Conservation (phyloP, 1,140 invertebrate species). For the Campoletis sonorensis region DNA sequence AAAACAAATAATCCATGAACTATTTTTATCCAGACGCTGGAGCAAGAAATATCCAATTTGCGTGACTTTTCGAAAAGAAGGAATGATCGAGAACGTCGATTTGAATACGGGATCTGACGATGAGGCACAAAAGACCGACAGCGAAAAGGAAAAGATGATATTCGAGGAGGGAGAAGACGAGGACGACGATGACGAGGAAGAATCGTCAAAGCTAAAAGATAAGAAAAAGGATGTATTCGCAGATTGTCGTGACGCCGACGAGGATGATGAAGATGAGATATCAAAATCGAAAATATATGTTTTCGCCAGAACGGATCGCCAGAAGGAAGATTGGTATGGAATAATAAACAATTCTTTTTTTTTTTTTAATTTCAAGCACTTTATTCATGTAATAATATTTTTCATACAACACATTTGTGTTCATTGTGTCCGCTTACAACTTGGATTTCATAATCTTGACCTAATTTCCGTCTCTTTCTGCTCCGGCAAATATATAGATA, state of each 20-base stretch:
- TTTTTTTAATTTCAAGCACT: no score
- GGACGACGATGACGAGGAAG: constrained; percentile 69
- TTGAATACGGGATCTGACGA: constrained; percentile 67
- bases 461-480: no score
- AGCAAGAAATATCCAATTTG: constrained; percentile 95
- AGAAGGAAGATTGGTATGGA: constrained; percentile 93
- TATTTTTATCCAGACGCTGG: constrained; percentile 82
- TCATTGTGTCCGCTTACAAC: no score
- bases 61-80: constrained; percentile 76
- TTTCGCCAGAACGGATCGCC: constrained; percentile 88
- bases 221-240: constrained; percentile 66
- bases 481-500: no score
- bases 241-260: constrained; percentile 65
- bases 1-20: background rate
- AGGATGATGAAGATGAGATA: constrained; percentile 57
- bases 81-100: constrained; percentile 60
- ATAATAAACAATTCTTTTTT: background rate
- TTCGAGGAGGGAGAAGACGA: constrained; percentile 67
- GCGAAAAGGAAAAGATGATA: constrained; percentile 61
- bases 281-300: constrained; percentile 78
- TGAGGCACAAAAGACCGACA: constrained; percentile 61
- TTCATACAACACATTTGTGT: no score
- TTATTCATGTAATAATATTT: no score
- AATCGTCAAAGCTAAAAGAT: constrained; percentile 63
- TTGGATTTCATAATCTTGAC: no score